These are phyloP conservation scores for Lepidiolamprologus cunningtoni DNA, from an alignment of 2,113 vertebrate genomes.

Conservation along the genomic window DNA sequence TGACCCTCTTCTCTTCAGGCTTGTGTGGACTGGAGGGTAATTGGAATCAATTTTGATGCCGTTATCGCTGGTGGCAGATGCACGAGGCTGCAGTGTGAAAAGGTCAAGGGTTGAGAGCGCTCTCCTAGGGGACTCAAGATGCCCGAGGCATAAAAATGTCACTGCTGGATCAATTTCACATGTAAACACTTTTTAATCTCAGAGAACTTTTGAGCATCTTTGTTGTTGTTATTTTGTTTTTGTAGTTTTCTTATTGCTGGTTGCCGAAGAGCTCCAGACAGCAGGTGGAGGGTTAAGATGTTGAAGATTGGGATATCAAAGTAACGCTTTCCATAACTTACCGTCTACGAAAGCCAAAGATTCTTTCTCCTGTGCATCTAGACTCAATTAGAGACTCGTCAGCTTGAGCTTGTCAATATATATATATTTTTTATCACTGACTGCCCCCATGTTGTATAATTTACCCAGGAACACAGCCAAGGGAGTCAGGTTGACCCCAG, in stretches of 20 bases:
- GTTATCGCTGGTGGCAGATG: constrained; percentile 43
- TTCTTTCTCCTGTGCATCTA: neutral
- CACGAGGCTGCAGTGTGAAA: constrained; percentile 1
- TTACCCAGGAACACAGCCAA: neutral
- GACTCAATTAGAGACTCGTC: neutral
- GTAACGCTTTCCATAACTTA: neutral
- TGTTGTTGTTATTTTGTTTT: neutral
- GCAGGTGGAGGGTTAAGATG: neutral
- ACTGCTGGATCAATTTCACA: constrained; percentile 18
- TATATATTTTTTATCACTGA: neutral
- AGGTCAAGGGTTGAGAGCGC: constrained; percentile 30
- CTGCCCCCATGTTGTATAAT: constrained; percentile 1
- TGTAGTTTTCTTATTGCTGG: neutral
- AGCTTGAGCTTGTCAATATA: constrained; percentile 11
- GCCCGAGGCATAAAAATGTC: constrained; percentile 27
- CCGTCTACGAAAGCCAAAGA: neutral
- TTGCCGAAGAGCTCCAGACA: neutral
- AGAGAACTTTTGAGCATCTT: neutral
- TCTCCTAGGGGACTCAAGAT: neutral
- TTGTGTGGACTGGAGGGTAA: neutral
- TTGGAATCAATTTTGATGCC: constrained; percentile 40
- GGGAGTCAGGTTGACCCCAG: neutral
- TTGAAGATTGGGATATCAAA: neutral
- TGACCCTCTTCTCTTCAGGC: neutral
- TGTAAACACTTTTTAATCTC: neutral